Conservation (phyloP, 2,888 invertebrate species). For the Eledone cirrhosa region DNA sequence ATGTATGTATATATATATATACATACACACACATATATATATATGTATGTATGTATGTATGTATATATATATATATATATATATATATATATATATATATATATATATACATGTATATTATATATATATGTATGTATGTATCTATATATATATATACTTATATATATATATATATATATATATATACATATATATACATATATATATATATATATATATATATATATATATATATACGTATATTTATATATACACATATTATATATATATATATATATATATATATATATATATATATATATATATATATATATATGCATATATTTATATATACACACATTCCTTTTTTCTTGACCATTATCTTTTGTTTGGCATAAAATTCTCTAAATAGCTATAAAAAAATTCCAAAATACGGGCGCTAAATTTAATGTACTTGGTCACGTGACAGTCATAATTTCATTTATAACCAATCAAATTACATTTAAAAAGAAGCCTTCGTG, state of each 20-base stretch:
- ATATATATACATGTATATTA: not conserved
- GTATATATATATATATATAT: not conserved
- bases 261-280: conserved; percentile 6
- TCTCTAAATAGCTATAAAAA: no score
- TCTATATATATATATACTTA: not conserved
- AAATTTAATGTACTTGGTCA: no score
- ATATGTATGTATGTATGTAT: not conserved
- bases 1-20: not conserved
- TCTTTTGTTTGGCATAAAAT: no score
- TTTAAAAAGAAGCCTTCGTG: no score
- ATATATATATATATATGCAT: no score
- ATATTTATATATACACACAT: no score
- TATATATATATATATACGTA: not conserved
- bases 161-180: not conserved
- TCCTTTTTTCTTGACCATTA: no score
- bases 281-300: conserved; percentile 6
- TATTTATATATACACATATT: no score
- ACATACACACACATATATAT: not conserved
- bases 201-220: not conserved
- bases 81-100: not conserved
- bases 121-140: not conserved
- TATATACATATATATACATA: not conserved
- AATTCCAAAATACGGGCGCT: no score
- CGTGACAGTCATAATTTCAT: no score
- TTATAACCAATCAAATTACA: no score